These are phyloP conservation scores for Thaumatotibia leucotreta DNA, from an alignment of 1,140 invertebrate genomes.

Conservation along the genomic window DNA sequence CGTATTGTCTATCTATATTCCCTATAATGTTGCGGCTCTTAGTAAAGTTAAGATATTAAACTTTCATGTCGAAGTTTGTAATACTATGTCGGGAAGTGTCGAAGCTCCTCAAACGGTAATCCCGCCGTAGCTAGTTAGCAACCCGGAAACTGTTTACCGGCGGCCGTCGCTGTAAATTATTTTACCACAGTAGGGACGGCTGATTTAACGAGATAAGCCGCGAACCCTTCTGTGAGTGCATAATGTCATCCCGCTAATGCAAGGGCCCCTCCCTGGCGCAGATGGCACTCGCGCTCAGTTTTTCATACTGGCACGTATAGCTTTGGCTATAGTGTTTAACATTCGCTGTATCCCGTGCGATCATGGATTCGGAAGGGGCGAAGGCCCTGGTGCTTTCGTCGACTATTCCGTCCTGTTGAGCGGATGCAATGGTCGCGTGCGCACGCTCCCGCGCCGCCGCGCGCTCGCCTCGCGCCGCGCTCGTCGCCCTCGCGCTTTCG, in stretches of 20 bases:
- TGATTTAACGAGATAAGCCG: conserved; percentile 69
- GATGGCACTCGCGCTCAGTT: conserved; percentile 64
- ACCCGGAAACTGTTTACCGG: conserved; percentile 50
- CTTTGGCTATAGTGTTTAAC: conserved; percentile 44
- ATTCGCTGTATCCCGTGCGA: conserved; percentile 68
- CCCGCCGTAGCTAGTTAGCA: conserved; percentile 29
- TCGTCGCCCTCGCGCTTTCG: conserved; percentile 16
- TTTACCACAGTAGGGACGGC: conserved; percentile 36
- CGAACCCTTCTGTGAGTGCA: conserved; percentile 68
- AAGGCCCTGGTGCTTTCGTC: conserved; percentile 60
- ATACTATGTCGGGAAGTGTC: too few species aligned
- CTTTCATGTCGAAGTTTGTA: not conserved
- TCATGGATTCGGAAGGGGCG: conserved; percentile 68
- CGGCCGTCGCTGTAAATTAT: conserved; percentile 50
- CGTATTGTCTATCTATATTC: too few species aligned
- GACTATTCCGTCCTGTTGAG: conserved; percentile 53
- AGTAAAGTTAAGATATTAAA: too few species aligned
- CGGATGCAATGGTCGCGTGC: conserved; percentile 56
- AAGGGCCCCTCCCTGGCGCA: conserved; percentile 61
- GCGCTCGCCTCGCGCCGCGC: conserved; percentile 31
- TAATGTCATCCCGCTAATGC: conserved; percentile 74
- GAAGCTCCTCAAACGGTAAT: not conserved
- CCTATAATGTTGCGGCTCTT: too few species aligned
- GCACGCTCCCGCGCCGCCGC: conserved; percentile 42
- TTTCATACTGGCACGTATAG: conserved; percentile 51